Conservation (phyloP, 1,140 invertebrate species). For the Ceratina australensis region DNA sequence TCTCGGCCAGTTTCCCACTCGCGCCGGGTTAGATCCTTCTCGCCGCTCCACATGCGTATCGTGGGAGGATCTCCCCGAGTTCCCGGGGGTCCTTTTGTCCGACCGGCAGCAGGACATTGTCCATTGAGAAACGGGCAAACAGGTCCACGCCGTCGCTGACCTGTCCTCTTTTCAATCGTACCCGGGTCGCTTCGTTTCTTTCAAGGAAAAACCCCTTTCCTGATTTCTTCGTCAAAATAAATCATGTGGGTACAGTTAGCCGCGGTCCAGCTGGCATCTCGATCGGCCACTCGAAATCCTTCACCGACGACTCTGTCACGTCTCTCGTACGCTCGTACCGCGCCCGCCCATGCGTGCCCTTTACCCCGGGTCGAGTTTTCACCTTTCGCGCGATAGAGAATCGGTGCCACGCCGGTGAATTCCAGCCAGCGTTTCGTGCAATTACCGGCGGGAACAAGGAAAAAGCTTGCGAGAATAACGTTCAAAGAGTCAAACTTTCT, state of each 20-base stretch:
- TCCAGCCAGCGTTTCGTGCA: constrained; percentile 6
- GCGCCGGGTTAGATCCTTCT: constrained; percentile 44
- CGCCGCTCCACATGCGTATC: constrained; percentile 77
- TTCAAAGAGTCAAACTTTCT: not conserved
- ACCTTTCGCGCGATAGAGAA: constrained; percentile 46
- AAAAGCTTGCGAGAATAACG: not conserved
- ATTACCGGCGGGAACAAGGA: not conserved
- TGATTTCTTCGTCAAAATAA: constrained; percentile 77
- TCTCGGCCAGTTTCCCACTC: constrained; percentile 35
- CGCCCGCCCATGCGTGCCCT: constrained; percentile 42
- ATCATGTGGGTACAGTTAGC: constrained; percentile 76
- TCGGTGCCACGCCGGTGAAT: constrained; percentile 33
- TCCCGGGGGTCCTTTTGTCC: constrained; percentile 65
- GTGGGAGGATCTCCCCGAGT: constrained; percentile 77
- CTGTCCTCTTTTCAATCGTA: constrained; percentile 71
- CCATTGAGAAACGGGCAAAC: constrained; percentile 76
- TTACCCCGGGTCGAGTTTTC: constrained; percentile 40
- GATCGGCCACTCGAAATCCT: not conserved
- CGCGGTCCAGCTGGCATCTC: constrained; percentile 44
- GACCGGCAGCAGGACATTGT: constrained; percentile 76
- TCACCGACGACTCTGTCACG: not conserved
- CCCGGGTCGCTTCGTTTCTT: constrained; percentile 30
- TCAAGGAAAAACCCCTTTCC: constrained; percentile 74
- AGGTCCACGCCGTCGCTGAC: constrained; percentile 77
- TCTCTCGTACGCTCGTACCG: not conserved